Evolutionary conservation across 2,888 invertebrate genomes (phyloP).

Genomic region (Laothoe populi): DNA sequence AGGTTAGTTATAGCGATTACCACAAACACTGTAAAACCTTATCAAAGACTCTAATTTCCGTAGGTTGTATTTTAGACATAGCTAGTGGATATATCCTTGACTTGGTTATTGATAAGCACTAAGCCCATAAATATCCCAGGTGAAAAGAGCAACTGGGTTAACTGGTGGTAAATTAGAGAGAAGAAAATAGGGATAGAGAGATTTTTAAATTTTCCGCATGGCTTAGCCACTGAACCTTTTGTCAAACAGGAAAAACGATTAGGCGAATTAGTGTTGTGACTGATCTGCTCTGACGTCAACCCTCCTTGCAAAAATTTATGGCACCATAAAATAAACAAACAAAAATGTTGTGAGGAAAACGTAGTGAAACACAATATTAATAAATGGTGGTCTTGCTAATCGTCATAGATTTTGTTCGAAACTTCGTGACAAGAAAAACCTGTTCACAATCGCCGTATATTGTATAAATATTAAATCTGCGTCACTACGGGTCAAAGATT

Average conservation of each 20-base stretch:
- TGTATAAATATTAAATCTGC: not conserved
- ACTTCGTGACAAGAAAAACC: constrained; percentile 1
- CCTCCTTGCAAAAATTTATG: not conserved
- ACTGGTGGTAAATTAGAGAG: no score
- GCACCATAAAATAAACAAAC: constrained; percentile 9
- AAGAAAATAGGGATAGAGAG: no score
- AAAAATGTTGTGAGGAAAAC: not conserved
- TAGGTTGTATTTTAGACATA: no score
- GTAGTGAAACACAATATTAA: not conserved
- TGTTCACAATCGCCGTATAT: not conserved
- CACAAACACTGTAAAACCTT: no score
- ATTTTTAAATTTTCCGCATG: no score
- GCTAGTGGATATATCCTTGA: no score
- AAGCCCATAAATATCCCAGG: no score
- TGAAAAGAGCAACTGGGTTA: no score
- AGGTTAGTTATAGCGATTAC: no score
- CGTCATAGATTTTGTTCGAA: not conserved
- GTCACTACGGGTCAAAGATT: not conserved
- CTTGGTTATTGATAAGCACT: no score
- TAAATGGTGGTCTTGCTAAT: not conserved
- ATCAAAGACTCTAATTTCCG: no score
- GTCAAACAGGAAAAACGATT: not conserved
- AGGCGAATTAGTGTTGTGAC: not conserved
- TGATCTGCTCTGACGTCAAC: not conserved
- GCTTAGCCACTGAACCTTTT: no score